Evolutionary conservation across 1,140 invertebrate species (phyloP).

Genomic region (Leptinotarsa texana): DNA sequence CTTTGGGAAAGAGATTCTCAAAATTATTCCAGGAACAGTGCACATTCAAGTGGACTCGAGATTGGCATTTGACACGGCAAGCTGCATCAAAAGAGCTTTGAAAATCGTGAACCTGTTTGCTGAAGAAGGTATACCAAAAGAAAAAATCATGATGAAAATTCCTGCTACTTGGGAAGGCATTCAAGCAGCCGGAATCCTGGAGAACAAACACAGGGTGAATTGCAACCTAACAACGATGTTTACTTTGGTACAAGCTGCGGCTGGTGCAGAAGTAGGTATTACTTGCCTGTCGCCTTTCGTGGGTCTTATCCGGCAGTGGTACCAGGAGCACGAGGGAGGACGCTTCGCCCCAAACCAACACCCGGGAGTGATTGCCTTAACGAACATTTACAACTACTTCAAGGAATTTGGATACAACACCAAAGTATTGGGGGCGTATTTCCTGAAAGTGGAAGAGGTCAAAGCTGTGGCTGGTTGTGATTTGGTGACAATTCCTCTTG

Average conservation of each 20-base stretch:
- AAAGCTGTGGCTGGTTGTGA: conserved; percentile 16
- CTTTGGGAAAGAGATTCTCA: conserved; percentile 96
- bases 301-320: conserved; percentile 9
- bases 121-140: conserved; percentile 84
- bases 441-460: conserved; percentile 4
- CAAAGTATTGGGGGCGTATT: conserved; percentile 18
- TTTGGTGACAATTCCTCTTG: conserved; percentile 1
- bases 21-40: conserved; percentile 95
- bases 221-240: conserved; percentile 20
- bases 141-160: conserved; percentile 94
- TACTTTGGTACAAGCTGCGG: conserved; percentile 13
- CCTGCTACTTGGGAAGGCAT: conserved; percentile 99
- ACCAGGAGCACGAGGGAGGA: background rate
- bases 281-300: conserved; percentile 14
- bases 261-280: conserved; percentile 12
- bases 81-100: conserved; percentile 84
- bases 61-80: conserved; percentile 92
- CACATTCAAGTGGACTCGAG: conserved; percentile 98
- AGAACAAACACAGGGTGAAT: conserved; percentile 13
- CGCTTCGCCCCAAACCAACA: background rate
- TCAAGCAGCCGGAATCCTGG: conserved; percentile 75
- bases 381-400: conserved; percentile 8
- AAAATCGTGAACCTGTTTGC: conserved; percentile 89
- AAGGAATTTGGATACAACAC: conserved; percentile 14
- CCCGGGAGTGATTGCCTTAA: background rate